These are phyloP conservation scores for Poeciliopsis retropinna DNA, from an alignment of 2,113 vertebrate species.

Conservation along the genomic window DNA sequence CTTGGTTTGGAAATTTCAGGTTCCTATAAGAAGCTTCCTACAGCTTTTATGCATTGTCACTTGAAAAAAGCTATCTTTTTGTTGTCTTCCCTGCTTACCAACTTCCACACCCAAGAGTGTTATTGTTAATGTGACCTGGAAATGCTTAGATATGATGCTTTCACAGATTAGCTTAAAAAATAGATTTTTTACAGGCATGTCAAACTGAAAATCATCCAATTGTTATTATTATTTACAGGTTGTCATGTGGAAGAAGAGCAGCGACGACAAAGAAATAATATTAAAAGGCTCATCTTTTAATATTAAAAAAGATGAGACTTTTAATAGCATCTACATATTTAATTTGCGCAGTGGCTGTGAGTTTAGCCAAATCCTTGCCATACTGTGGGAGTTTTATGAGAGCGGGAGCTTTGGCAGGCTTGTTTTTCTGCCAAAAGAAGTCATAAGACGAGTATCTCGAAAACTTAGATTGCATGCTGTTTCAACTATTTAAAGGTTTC, in stretches of 20 bases:
- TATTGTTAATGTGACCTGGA: neutral
- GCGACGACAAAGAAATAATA: slow-evolving; percentile 22
- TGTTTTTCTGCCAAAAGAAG: neutral
- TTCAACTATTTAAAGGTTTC: neutral
- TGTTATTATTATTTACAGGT: neutral
- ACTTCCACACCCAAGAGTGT: neutral
- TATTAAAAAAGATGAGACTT: too few species aligned
- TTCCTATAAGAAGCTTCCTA: too few species aligned
- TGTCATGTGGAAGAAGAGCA: neutral
- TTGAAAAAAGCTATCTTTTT: neutral
- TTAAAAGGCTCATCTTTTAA: slow-evolving; percentile 33
- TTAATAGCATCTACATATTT: slow-evolving; percentile 57
- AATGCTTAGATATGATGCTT: neutral
- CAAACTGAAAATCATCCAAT: neutral
- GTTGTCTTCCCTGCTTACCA: neutral
- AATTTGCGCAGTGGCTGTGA: slow-evolving; percentile 43
- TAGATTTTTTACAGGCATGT: neutral
- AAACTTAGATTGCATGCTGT: neutral
- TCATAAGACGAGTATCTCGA: neutral
- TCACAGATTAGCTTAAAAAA: neutral
- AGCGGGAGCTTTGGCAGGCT: neutral
- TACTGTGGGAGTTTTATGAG: slow-evolving; percentile 8
- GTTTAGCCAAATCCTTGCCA: slow-evolving; percentile 47
- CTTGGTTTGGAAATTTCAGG: too few species aligned
- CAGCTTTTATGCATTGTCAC: too few species aligned